Conservation (phyloP, 1,140 invertebrate genomes). For the Tribolium madens region DNA sequence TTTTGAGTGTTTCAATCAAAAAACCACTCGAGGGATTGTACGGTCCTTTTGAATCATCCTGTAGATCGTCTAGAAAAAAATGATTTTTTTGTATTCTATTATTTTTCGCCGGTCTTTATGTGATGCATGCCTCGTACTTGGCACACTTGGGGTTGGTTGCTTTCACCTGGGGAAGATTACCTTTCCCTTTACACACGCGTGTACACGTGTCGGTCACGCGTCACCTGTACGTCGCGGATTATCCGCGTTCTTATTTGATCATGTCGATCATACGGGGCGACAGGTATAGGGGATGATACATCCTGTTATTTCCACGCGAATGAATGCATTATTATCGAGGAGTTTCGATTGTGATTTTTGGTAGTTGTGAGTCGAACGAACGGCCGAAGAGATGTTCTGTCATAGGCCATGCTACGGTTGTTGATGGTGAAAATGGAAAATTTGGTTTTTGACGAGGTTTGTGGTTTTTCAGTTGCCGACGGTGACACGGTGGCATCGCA, state of each 20-base stretch:
- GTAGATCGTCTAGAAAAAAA: too few species aligned
- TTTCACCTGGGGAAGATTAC: not conserved
- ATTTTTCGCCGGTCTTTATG: not conserved
- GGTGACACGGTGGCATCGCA: conserved; percentile 67
- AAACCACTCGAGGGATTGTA: too few species aligned
- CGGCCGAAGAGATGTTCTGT: conserved; percentile 5
- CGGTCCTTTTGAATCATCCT: too few species aligned
- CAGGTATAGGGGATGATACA: conserved; percentile 31
- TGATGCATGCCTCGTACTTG: conserved; percentile 2
- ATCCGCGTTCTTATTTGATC: conserved; percentile 54
- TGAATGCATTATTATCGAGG: conserved; percentile 1
- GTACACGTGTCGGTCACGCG: conserved; percentile 55
- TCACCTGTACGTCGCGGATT: conserved; percentile 57
- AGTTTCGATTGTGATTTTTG: not conserved
- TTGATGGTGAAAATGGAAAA: not conserved
- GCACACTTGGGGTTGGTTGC: not conserved
- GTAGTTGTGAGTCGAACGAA: not conserved
- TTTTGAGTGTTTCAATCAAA: too few species aligned
- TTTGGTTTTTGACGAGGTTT: not conserved
- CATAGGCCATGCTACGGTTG: conserved; percentile 3
- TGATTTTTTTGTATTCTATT: too few species aligned
- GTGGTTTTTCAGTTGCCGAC: conserved; percentile 66
- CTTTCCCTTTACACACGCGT: conserved; percentile 25
- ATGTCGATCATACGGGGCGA: not conserved
- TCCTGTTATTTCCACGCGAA: conserved; percentile 18